Evolutionary conservation across 2,113 vertebrate species (phyloP).

Genomic region (Rhegmatorhina hoffmannsi): DNA sequence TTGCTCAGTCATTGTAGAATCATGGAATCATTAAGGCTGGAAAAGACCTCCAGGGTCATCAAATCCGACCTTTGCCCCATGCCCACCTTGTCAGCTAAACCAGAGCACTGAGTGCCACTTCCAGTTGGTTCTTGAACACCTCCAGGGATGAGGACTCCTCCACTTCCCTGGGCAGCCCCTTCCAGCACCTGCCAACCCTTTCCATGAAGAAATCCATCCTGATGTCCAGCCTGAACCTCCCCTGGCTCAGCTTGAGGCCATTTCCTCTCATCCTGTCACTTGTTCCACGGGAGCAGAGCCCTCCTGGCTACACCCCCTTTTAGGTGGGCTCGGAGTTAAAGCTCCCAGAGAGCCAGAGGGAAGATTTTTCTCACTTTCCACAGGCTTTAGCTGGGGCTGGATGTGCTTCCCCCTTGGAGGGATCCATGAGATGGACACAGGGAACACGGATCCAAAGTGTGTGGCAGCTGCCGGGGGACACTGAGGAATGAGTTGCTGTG

Average conservation of each 20-base stretch:
- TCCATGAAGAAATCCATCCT: background rate
- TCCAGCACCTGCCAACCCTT: background rate
- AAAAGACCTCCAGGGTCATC: background rate
- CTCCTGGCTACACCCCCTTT: background rate
- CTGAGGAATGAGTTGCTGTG: background rate
- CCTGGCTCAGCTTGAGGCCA: background rate
- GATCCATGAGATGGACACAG: fast-evolving
- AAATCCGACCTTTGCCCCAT: background rate
- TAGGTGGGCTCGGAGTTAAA: background rate
- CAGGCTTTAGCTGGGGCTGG: background rate
- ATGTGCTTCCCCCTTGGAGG: background rate
- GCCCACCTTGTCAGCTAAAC: background rate
- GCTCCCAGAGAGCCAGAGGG: background rate
- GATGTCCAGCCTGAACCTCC: background rate
- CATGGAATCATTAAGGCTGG: background rate
- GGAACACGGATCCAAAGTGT: background rate
- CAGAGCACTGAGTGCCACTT: background rate
- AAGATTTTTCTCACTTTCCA: background rate
- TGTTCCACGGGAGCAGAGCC: background rate
- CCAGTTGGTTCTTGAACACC: background rate
- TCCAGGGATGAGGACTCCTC: background rate
- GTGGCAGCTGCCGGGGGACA: background rate
- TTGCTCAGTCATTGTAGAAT: background rate
- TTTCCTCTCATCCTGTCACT: background rate
- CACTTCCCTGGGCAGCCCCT: background rate